Evolutionary conservation across 2,113 vertebrate species (phyloP).

Genomic region (Mesocricetus auratus): DNA sequence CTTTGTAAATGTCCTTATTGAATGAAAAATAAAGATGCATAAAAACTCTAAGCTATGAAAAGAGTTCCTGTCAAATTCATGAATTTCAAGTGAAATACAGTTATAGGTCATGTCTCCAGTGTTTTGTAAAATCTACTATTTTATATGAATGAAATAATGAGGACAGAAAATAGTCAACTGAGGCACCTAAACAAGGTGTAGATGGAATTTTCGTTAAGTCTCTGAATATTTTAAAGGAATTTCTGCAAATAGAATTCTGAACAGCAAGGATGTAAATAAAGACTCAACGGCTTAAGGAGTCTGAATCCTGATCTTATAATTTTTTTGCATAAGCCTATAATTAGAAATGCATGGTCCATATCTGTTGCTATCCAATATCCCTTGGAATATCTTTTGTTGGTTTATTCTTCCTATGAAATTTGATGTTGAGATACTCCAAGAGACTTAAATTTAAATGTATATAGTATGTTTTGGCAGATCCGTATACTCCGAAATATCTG

Average conservation of each 20-base stretch:
- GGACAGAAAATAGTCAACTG: neutral
- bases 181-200: neutral
- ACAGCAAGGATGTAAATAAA: neutral
- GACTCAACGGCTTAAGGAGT: neutral
- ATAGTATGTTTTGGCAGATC: neutral
- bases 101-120: constrained; percentile 54
- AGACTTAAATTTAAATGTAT: neutral
- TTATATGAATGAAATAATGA: constrained; percentile 56
- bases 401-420: neutral
- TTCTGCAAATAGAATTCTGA: neutral
- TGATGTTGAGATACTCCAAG: neutral
- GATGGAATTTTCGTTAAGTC: neutral
- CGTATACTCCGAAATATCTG: neutral
- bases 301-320: neutral
- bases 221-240: neutral
- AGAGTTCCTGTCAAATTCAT: neutral
- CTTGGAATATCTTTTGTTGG: neutral
- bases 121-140: constrained; percentile 35
- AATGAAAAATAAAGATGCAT: constrained; percentile 22
- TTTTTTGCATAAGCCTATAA: neutral
- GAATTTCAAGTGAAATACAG: constrained; percentile 54
- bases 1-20: constrained; percentile 9
- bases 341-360: neutral
- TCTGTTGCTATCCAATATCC: neutral
- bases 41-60: constrained; percentile 13